phyloP scores from a whole-genome alignment of 2,888 invertebrate species.

The Xylota sylvarum region DNA sequence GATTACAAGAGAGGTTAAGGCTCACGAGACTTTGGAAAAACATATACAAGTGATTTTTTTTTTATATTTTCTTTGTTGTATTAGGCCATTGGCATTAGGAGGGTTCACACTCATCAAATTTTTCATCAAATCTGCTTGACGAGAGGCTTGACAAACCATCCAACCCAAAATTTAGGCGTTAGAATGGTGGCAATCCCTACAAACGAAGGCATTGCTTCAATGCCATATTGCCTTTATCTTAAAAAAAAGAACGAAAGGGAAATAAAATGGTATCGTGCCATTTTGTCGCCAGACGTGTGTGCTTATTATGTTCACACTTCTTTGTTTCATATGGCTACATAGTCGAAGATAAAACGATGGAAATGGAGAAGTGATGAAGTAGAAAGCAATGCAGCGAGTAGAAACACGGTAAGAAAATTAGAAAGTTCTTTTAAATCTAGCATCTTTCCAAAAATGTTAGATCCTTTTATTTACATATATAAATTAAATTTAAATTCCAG shows the following conservation, averaged over 20 bases:
- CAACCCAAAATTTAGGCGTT: too few relatives aligned
- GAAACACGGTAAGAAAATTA: too few relatives aligned
- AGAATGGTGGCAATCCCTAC: too few relatives aligned
- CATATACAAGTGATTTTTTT: neutral
- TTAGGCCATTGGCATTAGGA: neutral
- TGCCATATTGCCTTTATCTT: neutral
- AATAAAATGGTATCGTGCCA: neutral
- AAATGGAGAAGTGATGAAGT: neutral
- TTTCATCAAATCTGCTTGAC: too few relatives aligned
- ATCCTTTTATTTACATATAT: too few relatives aligned
- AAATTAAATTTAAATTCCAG: too few relatives aligned
- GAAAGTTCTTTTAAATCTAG: too few relatives aligned
- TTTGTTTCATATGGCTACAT: neutral
- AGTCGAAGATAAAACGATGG: neutral
- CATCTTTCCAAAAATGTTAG: too few relatives aligned
- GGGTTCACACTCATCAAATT: too few relatives aligned
- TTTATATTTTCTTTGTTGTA: neutral
- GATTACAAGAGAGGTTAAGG: neutral
- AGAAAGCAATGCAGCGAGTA: too few relatives aligned
- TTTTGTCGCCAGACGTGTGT: neutral
- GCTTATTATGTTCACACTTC: neutral
- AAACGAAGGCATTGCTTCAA: neutral
- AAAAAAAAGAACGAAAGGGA: neutral
- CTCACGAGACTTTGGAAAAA: constrained; percentile 25
- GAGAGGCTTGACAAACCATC: too few relatives aligned